Base-by-base conservation (phyloP, 2,797 vertebrate species). In the Lepus oiostolus region DNA sequence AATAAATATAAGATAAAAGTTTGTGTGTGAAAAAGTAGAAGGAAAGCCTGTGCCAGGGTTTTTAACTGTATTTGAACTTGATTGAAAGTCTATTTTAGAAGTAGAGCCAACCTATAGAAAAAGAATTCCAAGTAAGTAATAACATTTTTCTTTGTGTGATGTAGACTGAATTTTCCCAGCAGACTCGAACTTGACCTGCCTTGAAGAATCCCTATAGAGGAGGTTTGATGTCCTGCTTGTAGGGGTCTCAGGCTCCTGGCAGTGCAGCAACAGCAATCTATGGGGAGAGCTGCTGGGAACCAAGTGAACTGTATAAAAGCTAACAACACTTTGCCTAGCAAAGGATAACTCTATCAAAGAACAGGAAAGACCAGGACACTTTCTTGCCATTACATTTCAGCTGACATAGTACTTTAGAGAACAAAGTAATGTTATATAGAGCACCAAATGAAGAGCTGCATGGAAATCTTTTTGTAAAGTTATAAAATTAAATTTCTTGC, bases 161-260 rank as follows among this genome's bases (percentile, higher is more conserved):
- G 50, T 30, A 85, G 71, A 42, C 72, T 22, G n/a, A 12, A 70
- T 62, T 94, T 94, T 68, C 94, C 0, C 24, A 79, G 71, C 4
- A 24, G 12, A 90, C 54, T 35, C 24, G 47, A 85, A 86, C 60
- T 54, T 88, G 74, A 95, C 92, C 83, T 79, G 54, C 67, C 87
- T 79, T 83, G 74, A 76, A 91, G 86, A 95, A 50, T 30, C 54
- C 93, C 97, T 42, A 77, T 54, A 72, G 77, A 7, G 94, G 85
- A 68, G 21, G 91, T 94, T 95, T 96, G 95, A 95, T 95, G 71
- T 88, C 42, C 30, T 93, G 42, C 84, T 68, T 16, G 94, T 60
- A 38, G 86, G 95, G 72, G 79, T 50, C 60, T 7, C 5, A 0
- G 91, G 60, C 80, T 79, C 65, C 95, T 83, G 88, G 91, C 80